phyloP scores from a whole-genome alignment of 2,113 vertebrate species.

The Hippolais icterina region DNA sequence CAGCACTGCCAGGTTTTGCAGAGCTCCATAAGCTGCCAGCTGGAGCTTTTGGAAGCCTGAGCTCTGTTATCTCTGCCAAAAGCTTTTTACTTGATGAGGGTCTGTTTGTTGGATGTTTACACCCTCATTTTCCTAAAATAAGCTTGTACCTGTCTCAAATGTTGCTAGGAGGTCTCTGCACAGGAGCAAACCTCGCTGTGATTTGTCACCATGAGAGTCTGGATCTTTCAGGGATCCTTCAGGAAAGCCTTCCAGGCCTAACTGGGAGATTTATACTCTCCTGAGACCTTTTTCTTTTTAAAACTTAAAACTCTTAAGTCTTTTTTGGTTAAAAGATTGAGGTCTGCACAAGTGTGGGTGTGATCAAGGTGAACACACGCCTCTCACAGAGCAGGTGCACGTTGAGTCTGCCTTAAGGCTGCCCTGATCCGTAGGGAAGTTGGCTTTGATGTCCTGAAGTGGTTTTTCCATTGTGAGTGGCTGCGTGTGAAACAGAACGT shows the following conservation, averaged over 20 bases:
- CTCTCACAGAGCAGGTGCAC: background rate
- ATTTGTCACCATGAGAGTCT: background rate
- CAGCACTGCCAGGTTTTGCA: background rate
- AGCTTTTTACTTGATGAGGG: background rate
- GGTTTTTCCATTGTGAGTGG: background rate
- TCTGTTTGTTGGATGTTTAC: background rate
- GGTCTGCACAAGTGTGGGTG: background rate
- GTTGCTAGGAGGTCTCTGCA: background rate
- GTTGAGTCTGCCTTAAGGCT: background rate
- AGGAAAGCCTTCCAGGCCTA: background rate
- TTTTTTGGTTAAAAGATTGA: fast-evolving
- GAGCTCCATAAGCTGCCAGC: background rate
- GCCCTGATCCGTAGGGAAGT: background rate
- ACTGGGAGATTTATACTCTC: background rate
- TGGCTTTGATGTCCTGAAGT: background rate
- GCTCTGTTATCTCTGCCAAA: background rate
- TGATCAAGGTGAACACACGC: background rate
- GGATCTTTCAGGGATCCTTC: background rate
- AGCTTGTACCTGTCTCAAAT: background rate
- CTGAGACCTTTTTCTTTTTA: background rate
- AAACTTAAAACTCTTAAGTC: background rate
- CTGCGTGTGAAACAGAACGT: background rate
- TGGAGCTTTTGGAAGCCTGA: background rate
- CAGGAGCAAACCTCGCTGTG: fast-evolving
- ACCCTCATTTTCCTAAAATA: background rate